These are phyloP conservation scores for Pitangus sulphuratus DNA, from an alignment of 2,797 vertebrate genomes.

Conservation along the genomic window DNA sequence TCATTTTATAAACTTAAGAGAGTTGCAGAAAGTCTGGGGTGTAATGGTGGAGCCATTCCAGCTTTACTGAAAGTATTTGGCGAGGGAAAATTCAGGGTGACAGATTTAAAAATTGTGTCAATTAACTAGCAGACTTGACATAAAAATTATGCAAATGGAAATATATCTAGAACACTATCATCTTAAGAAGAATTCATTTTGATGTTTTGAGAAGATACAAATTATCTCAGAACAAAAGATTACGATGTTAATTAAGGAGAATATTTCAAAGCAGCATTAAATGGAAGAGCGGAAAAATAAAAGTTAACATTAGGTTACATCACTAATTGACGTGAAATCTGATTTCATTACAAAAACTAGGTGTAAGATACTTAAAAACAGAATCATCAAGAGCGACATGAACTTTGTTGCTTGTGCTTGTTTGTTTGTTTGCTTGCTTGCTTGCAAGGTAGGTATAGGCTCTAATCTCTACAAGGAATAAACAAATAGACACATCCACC, in stretches of 20 bases:
- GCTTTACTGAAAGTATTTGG: neutral
- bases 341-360: neutral
- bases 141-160: conserved; percentile 23
- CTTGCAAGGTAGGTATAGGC: neutral
- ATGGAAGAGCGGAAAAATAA: neutral
- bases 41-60: neutral
- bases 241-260: conserved; percentile 56
- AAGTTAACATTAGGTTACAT: neutral
- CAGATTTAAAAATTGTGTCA: conserved; percentile 55
- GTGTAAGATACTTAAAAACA: neutral
- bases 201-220: conserved; percentile 14
- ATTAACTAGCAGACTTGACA: conserved; percentile 46
- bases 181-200: conserved; percentile 22
- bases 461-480: neutral
- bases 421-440: neutral
- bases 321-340: neutral
- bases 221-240: neutral
- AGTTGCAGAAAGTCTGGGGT: neutral
- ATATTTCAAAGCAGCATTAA: conserved; percentile 24
- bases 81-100: neutral
- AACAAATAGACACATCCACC: neutral
- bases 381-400: neutral
- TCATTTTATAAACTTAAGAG: conserved; percentile 7
- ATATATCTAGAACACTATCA: conserved; percentile 13
- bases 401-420: neutral